Evolutionary conservation across 2,113 vertebrate species (phyloP).

Genomic region (Desmodus rotundus): DNA sequence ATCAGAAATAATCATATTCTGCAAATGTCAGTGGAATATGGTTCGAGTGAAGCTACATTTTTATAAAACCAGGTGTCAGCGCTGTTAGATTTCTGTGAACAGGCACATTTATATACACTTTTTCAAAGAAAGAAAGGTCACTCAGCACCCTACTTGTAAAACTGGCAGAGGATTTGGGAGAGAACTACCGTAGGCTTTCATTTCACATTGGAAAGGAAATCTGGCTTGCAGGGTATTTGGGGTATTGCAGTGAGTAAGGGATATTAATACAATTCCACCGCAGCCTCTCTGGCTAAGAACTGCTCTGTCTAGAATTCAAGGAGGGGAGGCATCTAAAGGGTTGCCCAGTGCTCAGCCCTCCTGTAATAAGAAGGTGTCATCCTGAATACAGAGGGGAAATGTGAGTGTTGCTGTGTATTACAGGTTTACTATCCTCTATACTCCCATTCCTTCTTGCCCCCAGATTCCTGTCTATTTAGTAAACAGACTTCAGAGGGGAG

Average conservation of each 20-base stretch:
- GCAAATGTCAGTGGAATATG: constrained; percentile 36
- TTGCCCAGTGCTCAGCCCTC: neutral
- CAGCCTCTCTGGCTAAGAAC: neutral
- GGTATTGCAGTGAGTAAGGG: neutral
- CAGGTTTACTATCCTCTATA: rapidly evolving
- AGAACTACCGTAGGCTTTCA: neutral
- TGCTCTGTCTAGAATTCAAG: neutral
- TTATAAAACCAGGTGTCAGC: constrained; percentile 50
- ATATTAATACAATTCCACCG: constrained; percentile 41
- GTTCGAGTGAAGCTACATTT: neutral
- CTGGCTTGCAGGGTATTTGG: constrained; percentile 45
- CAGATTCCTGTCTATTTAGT: neutral
- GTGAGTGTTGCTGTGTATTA: neutral
- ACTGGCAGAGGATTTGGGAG: constrained; percentile 39
- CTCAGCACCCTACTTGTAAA: constrained; percentile 32
- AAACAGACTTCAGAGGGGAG: neutral
- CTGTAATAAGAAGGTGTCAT: neutral
- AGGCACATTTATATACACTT: constrained; percentile 23
- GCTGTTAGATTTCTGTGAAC: constrained; percentile 43
- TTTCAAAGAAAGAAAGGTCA: constrained; percentile 58
- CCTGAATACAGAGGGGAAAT: neutral
- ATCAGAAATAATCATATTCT: constrained; percentile 54
- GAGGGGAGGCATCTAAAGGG: neutral
- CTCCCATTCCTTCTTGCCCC: neutral
- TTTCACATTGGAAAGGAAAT: constrained; percentile 12